Percentiles rank a stretch among this genome's conserved stretches.
These are phyloP conservation scores for Eciton burchellii DNA, from an alignment of 1,140 invertebrate species.

Conservation along the genomic window DNA sequence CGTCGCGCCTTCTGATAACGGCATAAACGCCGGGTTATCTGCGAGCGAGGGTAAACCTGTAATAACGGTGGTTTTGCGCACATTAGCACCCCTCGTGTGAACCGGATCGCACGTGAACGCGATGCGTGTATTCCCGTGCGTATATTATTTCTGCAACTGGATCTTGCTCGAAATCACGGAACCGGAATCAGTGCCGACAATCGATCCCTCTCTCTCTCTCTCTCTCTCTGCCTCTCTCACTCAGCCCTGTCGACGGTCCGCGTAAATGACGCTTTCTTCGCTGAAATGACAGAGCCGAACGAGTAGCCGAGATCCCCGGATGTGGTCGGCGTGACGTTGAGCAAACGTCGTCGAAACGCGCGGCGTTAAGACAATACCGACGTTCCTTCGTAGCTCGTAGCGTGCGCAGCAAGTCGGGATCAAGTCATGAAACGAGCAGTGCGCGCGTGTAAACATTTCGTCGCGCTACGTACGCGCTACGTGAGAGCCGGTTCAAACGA, in stretches of 20 bases:
- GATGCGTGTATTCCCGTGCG: not conserved
- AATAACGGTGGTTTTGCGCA: not conserved
- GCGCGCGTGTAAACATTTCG: slow-evolving; percentile 31
- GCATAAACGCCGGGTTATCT: slow-evolving; percentile 3
- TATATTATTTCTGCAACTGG: not conserved
- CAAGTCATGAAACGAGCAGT: slow-evolving; percentile 23
- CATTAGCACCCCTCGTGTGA: slow-evolving; percentile 7
- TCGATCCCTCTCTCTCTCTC: too few relatives aligned
- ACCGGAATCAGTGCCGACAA: too few relatives aligned
- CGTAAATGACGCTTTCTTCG: not conserved
- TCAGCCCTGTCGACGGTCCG: too few relatives aligned
- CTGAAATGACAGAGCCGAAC: too few relatives aligned
- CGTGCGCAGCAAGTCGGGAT: not conserved
- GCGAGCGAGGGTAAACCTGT: not conserved
- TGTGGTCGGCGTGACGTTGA: not conserved
- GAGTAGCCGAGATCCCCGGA: not conserved
- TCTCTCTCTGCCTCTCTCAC: too few relatives aligned
- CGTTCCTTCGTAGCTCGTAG: slow-evolving; percentile 23
- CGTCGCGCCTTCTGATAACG: slow-evolving; percentile 21
- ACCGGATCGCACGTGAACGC: not conserved
- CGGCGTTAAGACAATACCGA: slow-evolving; percentile 23
- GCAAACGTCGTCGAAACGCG: slow-evolving; percentile 15
- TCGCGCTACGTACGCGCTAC: not conserved
- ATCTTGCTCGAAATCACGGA: not conserved
- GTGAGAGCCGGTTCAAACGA: slow-evolving; percentile 13